phyloP scores from a whole-genome alignment of 2,113 vertebrate species.

The Hoplias malabaricus region DNA sequence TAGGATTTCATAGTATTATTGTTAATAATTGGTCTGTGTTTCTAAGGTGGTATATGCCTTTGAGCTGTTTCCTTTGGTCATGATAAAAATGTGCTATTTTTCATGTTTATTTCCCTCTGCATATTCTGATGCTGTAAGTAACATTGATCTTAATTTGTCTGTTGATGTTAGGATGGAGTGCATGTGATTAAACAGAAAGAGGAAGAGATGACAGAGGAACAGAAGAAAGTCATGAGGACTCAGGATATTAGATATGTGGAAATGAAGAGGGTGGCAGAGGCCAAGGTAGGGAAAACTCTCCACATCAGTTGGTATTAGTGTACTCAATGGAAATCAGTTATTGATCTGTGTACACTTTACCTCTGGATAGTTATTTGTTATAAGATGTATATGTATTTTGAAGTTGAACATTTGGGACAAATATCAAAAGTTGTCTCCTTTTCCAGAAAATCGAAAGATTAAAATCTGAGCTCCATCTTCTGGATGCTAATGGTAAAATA shows the following conservation, averaged over 20 bases:
- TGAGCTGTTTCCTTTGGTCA: not conserved
- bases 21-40: not conserved
- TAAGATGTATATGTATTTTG: not conserved
- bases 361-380: not conserved
- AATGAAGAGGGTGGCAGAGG: constrained; percentile 92
- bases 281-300: constrained; percentile 73
- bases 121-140: not conserved
- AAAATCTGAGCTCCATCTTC: constrained; percentile 93
- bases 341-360: not conserved
- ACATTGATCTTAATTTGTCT: not conserved
- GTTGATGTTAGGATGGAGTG: constrained; percentile 82
- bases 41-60: not conserved
- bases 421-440: not conserved
- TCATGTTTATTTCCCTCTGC: not conserved
- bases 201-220: constrained; percentile 83
- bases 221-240: constrained; percentile 89
- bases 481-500: constrained; percentile 82
- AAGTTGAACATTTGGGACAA: not conserved
- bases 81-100: too few species aligned
- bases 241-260: constrained; percentile 93
- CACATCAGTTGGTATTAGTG: not conserved
- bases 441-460: constrained; percentile 93
- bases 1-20: not conserved
- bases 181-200: constrained; percentile 76
- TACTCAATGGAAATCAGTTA: not conserved